Conservation (phyloP, 2,888 invertebrate genomes). For the Theretra japonica region DNA sequence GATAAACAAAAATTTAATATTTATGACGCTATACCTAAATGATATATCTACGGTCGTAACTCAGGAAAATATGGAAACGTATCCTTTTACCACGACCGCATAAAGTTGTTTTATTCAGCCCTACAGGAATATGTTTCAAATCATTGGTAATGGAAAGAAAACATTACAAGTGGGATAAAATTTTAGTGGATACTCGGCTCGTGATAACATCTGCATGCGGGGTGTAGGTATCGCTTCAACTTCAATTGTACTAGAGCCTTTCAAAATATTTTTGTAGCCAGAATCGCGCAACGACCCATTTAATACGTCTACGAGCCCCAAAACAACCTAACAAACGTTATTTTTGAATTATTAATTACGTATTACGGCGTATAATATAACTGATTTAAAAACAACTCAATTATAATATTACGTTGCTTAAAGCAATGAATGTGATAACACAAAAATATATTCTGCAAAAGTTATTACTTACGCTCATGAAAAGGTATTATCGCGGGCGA, state of each 20-base stretch:
- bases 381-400: neutral
- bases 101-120: conserved; percentile 62
- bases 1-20: conserved; percentile 39
- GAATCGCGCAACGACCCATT: neutral
- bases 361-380: neutral
- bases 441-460: too few relatives aligned
- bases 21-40: conserved; percentile 45
- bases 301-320: neutral
- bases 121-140: conserved; percentile 55
- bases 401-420: neutral
- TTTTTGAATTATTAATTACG: neutral
- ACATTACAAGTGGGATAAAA: conserved; percentile 56
- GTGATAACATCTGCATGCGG: conserved; percentile 43
- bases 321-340: neutral
- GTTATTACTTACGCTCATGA: neutral
- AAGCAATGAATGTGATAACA: too few relatives aligned
- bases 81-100: conserved; percentile 44
- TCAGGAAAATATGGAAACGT: conserved; percentile 51
- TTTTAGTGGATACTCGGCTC: conserved; percentile 48
- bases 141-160: conserved; percentile 72
- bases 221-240: conserved; percentile 16
- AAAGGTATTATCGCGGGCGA: neutral
- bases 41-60: conserved; percentile 40
- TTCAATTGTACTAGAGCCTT: conserved; percentile 14
- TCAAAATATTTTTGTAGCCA: conserved; percentile 10